Conservation (phyloP, 2,888 invertebrate species). For the Polydesmus complanatus region DNA sequence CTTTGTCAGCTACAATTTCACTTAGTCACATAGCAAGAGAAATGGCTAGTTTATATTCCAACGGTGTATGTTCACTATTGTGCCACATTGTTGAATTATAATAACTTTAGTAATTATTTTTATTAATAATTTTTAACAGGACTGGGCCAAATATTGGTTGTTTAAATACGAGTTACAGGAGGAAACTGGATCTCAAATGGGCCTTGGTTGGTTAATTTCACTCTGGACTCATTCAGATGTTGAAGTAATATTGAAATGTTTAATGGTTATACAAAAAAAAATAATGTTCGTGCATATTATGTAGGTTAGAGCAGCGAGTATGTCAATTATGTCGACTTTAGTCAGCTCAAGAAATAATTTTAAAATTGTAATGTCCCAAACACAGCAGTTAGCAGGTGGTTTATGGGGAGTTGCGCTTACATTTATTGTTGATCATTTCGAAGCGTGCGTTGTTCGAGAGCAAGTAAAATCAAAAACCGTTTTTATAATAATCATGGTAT, state of each 20-base stretch:
- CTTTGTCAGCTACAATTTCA: conserved; percentile 8
- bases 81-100: too few species aligned
- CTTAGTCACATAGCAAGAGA: conserved; percentile 12
- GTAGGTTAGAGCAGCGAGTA: conserved; percentile 30
- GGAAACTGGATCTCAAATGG: background rate
- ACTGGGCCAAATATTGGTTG: conserved; percentile 10
- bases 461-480: conserved; percentile 28
- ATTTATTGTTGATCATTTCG: conserved; percentile 29
- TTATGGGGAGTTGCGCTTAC: conserved; percentile 31
- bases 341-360: conserved; percentile 28
- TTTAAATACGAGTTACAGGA: background rate
- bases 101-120: background rate
- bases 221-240: conserved; percentile 16
- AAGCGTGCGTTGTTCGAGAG: conserved; percentile 31
- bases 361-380: conserved; percentile 27
- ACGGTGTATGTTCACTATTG: conserved; percentile 7
- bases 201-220: conserved; percentile 15
- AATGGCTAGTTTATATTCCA: background rate
- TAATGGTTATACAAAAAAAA: too few species aligned
- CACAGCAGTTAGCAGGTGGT: conserved; percentile 31
- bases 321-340: conserved; percentile 30
- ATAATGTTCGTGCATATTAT: background rate
- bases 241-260: conserved; percentile 6
- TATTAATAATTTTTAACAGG: background rate
- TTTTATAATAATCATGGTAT: too few species aligned